Evolutionary conservation across 2,113 vertebrate genomes (phyloP).

Genomic region (Shinisaurus crocodilurus): DNA sequence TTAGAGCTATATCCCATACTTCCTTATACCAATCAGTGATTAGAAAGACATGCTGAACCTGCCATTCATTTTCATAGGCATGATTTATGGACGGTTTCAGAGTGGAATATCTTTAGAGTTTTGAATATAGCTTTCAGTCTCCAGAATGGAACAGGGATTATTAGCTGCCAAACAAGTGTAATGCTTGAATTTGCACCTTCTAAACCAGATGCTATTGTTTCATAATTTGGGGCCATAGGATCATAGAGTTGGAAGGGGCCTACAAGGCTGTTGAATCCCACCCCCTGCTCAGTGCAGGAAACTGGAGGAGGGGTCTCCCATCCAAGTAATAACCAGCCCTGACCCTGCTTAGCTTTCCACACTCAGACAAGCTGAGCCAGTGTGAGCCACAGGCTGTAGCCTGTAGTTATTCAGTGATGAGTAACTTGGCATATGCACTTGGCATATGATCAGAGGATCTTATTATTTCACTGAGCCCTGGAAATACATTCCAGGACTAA

Average conservation of each 20-base stretch:
- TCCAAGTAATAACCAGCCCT: too few species aligned
- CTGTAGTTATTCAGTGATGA: not conserved
- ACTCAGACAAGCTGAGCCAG: too few species aligned
- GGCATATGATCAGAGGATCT: not conserved
- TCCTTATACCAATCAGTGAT: too few species aligned
- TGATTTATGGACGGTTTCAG: conserved; percentile 21
- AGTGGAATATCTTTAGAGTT: conserved; percentile 22
- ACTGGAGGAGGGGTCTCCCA: too few species aligned
- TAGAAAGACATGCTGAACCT: too few species aligned
- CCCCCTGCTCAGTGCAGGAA: too few species aligned
- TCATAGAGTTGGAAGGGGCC: too few species aligned
- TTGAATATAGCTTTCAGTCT: conserved; percentile 18
- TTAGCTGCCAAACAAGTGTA: accelerated
- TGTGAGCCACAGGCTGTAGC: not conserved
- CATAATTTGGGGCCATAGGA: too few species aligned
- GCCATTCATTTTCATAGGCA: conserved; percentile 1
- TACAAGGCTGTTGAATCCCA: too few species aligned
- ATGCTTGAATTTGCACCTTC: not conserved
- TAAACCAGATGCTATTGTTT: not conserved
- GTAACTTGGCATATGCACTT: not conserved
- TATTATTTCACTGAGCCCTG: not conserved
- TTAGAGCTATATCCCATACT: too few species aligned
- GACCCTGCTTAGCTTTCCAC: too few species aligned
- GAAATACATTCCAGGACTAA: not conserved
- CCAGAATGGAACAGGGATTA: not conserved